Base-by-base conservation (phyloP, 2,797 vertebrate genomes). In the Holocentrus rufus region DNA sequence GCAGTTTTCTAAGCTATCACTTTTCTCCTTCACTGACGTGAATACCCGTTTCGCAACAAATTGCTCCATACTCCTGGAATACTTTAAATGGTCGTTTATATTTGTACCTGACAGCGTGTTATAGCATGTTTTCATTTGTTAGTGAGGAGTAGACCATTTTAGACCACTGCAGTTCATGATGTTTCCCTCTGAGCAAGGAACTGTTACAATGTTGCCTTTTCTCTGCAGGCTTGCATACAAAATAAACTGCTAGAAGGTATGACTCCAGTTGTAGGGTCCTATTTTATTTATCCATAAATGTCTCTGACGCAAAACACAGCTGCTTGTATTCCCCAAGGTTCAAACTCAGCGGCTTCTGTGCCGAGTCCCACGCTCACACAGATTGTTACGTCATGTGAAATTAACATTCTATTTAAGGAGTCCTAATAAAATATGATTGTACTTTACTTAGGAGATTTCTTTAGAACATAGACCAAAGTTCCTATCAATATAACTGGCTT, bases 401-500 rank as follows among this genome's bases (percentile, higher is more conserved):
- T 80, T 57, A 80, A 22, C 66, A 34, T 63, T 81, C 13, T 22
- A 2, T 10, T 50, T 59, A 31, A 52, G 83, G 31, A 17, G 1
- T 36, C 80, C 80, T 69, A 74, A 85, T 79, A 69, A 62, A 63
- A 59, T 61, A 76, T 68, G 61, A 85, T 68, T 34, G 56, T 7
- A 60, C 36, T 62, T 77, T 58, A 66, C 57, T 3, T 27, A 62
- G 60, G 53, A 80, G 0, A 22, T 11, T n/a, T 50, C 68, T 74
- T 81, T 74, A 74, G 82, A 76, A 7, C 59, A n/a, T 1, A 59
- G 31, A 62, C 50, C 46, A 20, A 25, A 65, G 13, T 0, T 1
- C 65, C 68, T 62, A 82, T 86, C 83, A 74, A 70, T 81, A 62
- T 56, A 85, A 52, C 73, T 54, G n/a, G 20, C 64, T 63, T 69